phyloP scores from a whole-genome alignment of 2,113 vertebrate species.

The Patagioenas fasciata region DNA sequence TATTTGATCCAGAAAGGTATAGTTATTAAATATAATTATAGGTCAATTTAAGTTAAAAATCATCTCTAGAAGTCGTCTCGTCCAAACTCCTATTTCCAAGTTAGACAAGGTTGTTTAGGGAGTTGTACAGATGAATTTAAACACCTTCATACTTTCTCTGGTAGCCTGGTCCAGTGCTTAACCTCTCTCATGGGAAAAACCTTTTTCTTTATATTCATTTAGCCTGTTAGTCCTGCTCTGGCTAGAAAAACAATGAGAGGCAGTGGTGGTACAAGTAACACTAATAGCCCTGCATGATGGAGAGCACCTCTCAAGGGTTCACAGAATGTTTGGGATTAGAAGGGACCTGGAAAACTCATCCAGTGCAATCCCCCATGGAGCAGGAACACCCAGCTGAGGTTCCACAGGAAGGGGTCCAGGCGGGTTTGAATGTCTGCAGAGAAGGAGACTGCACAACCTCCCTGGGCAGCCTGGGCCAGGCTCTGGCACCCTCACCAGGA shows the following conservation, averaged over 20 bases:
- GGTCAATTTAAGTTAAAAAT: neutral
- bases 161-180: accelerated
- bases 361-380: too few relatives aligned
- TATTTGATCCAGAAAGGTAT: neutral
- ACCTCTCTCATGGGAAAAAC: neutral
- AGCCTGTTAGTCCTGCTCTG: neutral
- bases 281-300: accelerated
- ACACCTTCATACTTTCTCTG: neutral
- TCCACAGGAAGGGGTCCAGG: too few relatives aligned
- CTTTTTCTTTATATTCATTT: neutral
- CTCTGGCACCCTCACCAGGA: too few relatives aligned
- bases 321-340: too few relatives aligned
- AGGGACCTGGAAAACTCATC: too few relatives aligned
- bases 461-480: too few relatives aligned
- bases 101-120: neutral
- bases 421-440: too few relatives aligned
- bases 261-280: too few relatives aligned
- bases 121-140: neutral
- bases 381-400: too few relatives aligned
- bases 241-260: too few relatives aligned
- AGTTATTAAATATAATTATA: neutral
- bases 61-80: neutral
- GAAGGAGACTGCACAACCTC: too few relatives aligned
- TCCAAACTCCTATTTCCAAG: neutral
- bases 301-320: neutral